A percentile compares a stretch with the other conserved stretches of the same genome.
These are phyloP conservation scores for Rhinoraja longicauda DNA, from an alignment of 2,797 vertebrate genomes.

Conservation along the genomic window DNA sequence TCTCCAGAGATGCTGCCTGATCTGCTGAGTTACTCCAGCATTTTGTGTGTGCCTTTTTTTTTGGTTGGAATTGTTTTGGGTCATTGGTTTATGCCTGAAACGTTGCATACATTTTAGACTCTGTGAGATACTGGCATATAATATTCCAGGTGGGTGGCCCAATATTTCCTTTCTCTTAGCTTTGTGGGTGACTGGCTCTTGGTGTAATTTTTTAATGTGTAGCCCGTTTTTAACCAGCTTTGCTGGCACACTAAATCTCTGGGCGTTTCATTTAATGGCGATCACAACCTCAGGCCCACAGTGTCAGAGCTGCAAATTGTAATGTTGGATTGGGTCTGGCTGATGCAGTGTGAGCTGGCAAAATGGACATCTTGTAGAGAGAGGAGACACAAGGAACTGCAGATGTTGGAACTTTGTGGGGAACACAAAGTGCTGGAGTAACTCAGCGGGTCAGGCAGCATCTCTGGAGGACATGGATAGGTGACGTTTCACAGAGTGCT, in stretches of 20 bases:
- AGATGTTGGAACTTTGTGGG: too few relatives aligned
- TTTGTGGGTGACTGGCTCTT: neutral
- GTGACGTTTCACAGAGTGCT: too few relatives aligned
- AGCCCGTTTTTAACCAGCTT: neutral
- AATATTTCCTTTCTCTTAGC: neutral
- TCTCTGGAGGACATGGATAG: too few relatives aligned
- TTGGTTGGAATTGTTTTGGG: neutral
- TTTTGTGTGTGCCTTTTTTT: too few relatives aligned
- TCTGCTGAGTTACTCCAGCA: too few relatives aligned
- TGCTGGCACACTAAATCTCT: neutral
- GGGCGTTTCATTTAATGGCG: neutral
- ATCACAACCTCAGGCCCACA: too few relatives aligned
- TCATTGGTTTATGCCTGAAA: neutral
- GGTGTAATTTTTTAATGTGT: neutral
- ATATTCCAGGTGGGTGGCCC: neutral
- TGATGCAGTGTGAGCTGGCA: neutral
- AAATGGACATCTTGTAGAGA: too few relatives aligned
- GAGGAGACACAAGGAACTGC: too few relatives aligned
- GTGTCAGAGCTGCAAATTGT: neutral
- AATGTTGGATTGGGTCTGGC: neutral
- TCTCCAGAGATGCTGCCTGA: too few relatives aligned
- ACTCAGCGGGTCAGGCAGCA: too few relatives aligned
- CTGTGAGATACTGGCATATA: too few relatives aligned
- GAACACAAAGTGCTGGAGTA: too few relatives aligned
- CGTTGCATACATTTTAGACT: neutral